Evolutionary conservation across 2,797 vertebrate genomes (phyloP).

Genomic region (Petrocephalus schoutedeni): DNA sequence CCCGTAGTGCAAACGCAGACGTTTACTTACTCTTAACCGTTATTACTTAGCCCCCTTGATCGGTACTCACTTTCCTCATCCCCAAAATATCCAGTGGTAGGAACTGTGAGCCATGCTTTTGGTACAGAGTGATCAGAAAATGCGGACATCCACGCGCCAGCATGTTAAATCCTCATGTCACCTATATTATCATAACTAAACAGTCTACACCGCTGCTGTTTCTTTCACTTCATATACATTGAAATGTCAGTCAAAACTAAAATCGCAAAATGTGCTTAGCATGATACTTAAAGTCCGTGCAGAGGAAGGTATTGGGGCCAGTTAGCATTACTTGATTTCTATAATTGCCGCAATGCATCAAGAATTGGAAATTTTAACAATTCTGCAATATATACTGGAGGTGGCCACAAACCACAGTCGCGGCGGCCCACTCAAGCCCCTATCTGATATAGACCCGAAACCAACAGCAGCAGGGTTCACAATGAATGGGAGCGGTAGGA

Average conservation of each 20-base stretch:
- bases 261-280: background rate
- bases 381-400: background rate
- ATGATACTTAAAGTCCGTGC: background rate
- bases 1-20: background rate
- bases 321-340: background rate
- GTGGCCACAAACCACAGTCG: background rate
- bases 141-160: background rate
- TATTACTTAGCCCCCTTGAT: background rate
- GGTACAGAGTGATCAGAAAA: background rate
- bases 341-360: background rate
- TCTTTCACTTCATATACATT: background rate
- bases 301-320: background rate
- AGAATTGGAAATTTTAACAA: background rate
- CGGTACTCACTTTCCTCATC: background rate
- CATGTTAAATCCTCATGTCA: background rate
- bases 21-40: background rate
- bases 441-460: background rate
- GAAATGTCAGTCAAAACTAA: background rate
- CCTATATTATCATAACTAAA: background rate
- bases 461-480: background rate
- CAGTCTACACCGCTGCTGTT: background rate
- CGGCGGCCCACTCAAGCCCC: background rate
- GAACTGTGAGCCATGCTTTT: conserved; percentile 2
- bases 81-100: background rate
- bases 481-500: background rate